phyloP scores from a whole-genome alignment of 2,888 invertebrate species.

The Hipparchia sbordonii region DNA sequence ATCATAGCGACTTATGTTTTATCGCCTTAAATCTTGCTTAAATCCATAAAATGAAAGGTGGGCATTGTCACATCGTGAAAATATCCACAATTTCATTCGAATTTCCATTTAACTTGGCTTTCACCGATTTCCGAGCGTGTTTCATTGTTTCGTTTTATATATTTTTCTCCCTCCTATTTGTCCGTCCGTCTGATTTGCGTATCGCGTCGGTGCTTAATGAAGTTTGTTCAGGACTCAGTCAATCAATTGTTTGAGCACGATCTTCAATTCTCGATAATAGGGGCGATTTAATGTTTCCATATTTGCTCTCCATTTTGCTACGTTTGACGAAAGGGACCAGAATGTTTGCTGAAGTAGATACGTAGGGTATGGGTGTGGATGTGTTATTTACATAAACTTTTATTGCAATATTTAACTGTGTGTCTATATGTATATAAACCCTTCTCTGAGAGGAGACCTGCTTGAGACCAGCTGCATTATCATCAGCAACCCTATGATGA shows the following conservation, averaged over 20 bases:
- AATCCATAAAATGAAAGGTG: no score
- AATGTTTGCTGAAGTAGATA: constrained; percentile 6
- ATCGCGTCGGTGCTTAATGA: constrained; percentile 43
- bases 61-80: not conserved
- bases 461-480: no score
- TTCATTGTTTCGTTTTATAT: constrained; percentile 48
- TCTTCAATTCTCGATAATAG: constrained; percentile 36
- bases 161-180: constrained; percentile 48
- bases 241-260: constrained; percentile 35
- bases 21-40: no score
- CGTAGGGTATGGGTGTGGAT: not conserved
- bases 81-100: constrained; percentile 40
- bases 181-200: constrained; percentile 49
- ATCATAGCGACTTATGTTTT: no score
- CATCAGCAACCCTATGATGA: no score
- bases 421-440: not conserved
- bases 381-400: not conserved
- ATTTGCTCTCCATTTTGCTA: constrained; percentile 29
- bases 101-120: constrained; percentile 59
- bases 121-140: constrained; percentile 53
- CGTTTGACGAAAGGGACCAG: constrained; percentile 7
- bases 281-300: constrained; percentile 32
- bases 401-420: not conserved
- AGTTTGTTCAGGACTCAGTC: constrained; percentile 40
- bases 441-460: no score